Evolutionary conservation across 2,888 invertebrate species (phyloP), one percentile per base, ranked within the genome.

Genomic region (Pterobdella sp.): DNA sequence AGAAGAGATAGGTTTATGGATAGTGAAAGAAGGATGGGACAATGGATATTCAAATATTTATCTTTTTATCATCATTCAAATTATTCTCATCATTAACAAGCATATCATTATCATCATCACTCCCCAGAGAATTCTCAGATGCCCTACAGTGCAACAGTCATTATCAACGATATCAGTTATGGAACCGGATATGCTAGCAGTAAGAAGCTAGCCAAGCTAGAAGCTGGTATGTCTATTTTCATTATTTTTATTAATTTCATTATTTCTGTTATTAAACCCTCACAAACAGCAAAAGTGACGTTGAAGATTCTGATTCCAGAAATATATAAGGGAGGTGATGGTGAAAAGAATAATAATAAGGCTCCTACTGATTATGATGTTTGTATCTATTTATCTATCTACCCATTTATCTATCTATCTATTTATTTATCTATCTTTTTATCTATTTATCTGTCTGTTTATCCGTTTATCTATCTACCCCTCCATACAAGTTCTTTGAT

Each of bases 141-240:
- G 0, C 96, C 96, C 0, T 96, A 94, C 85, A 90, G 93, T 73
- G 95, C 95, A 18, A 93, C 93, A 1, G 93, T 96, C 72, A 74
- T 89, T 77, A 94, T 96, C 79, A 91, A 92, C 82, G 91, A 90
- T 78, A 90, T 94, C 87, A 90, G 92, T 81, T 95, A 97, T 85
- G 96, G 96, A 4, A 89, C 90, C 49, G 97, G 97, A 0, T 91
- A 89, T 84, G 97, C 96, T 14, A 90, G 91, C 74, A 94, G 93
- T 84, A 98, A 98, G 85, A 93, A 95, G 78, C 90, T 91, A 83
- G 97, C 97, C 36, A 97, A 97, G 86, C 89, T 92, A 0, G 92
- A 93, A 77, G 96, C 97, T 42, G 86, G 86, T 84, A n/a, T n/a
- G n/a, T n/a, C 14, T 18, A 29, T 68, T 26, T 18, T 37, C 26